Percentiles rank a stretch among this genome's conserved stretches.
Evolutionary conservation across 2,113 vertebrate species (phyloP).

Genomic region (Smithornis capensis): DNA sequence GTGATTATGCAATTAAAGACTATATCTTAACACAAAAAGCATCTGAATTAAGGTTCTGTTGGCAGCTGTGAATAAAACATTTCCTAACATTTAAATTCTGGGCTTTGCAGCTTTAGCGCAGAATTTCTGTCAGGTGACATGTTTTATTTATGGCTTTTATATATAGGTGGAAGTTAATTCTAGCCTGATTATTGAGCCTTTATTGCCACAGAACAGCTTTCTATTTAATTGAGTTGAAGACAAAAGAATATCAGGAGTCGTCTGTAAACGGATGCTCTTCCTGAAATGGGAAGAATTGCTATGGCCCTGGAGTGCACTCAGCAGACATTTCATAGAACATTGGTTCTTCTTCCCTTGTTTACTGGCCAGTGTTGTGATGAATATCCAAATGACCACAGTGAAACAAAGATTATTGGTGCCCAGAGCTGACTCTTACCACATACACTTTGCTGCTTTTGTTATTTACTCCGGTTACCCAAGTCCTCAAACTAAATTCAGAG

Average conservation of each 20-base stretch:
- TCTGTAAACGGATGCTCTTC: neutral
- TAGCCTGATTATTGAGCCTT: neutral
- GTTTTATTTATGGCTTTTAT: neutral
- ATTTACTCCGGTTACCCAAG: neutral
- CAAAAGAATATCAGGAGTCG: neutral
- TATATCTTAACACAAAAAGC: neutral
- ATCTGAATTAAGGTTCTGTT: neutral
- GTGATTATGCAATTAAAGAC: constrained; percentile 38
- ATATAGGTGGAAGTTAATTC: neutral
- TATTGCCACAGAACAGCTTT: neutral
- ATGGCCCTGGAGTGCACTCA: neutral
- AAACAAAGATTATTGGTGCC: neutral
- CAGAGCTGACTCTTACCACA: neutral
- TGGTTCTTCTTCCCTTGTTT: neutral
- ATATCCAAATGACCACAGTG: neutral
- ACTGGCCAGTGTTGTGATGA: neutral
- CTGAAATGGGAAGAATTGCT: neutral
- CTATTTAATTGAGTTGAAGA: neutral
- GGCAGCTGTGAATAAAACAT: neutral
- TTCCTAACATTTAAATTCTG: neutral
- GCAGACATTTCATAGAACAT: neutral
- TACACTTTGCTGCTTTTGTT: neutral
- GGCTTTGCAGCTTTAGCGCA: neutral
- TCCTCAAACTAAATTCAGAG: neutral
- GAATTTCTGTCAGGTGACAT: neutral